phyloP scores from a whole-genome alignment of 1,140 invertebrate species.

The Marisa cornuarietis region DNA sequence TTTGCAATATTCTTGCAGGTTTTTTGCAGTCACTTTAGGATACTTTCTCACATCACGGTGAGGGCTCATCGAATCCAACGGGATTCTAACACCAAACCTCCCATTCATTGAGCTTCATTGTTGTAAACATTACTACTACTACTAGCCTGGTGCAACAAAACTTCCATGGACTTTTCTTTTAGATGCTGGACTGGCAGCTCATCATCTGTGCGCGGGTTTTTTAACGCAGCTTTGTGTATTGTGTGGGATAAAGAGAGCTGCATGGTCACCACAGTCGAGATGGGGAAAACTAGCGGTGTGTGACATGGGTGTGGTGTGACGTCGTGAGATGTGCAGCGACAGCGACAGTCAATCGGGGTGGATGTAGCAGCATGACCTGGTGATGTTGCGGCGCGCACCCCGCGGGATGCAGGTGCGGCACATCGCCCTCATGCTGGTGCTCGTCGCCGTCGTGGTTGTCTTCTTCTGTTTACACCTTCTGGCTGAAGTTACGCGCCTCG shows the following conservation, averaged over 20 bases:
- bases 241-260: neutral
- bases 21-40: no score
- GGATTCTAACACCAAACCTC: no score
- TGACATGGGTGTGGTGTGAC: neutral
- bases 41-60: no score
- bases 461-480: conserved; percentile 31
- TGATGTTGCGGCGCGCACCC: conserved; percentile 11
- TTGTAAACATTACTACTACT: no score
- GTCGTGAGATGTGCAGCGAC: neutral
- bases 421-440: conserved; percentile 7
- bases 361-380: conserved; percentile 15
- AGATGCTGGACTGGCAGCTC: neutral
- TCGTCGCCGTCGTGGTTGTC: conserved; percentile 20
- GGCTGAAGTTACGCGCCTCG: conserved; percentile 30
- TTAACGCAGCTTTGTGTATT: neutral
- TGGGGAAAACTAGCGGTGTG: neutral
- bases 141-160: no score
- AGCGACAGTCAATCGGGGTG: neutral
- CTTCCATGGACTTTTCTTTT: neutral
- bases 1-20: no score
- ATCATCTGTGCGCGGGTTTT: neutral
- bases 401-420: conserved; percentile 22
- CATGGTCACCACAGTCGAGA: neutral
- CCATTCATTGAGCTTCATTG: no score
- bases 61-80: no score